Conservation (phyloP, 2,888 invertebrate species). For the Drosophila peninsularis region DNA sequence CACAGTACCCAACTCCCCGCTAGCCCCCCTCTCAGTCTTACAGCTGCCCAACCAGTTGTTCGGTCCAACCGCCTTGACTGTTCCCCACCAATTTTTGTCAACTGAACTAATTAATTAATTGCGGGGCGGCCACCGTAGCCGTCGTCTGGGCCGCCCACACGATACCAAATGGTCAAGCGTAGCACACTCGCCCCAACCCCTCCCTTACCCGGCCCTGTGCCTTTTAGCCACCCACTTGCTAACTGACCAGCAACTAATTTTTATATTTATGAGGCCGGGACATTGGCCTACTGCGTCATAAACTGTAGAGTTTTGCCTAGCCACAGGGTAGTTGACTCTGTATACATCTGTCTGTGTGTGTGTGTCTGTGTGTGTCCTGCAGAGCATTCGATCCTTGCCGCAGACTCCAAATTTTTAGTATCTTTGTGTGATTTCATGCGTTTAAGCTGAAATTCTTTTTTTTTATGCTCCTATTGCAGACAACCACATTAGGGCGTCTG, state of each 20-base stretch:
- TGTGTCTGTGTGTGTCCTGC: not conserved
- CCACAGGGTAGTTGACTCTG: slow-evolving; percentile 48
- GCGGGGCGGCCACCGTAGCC: slow-evolving; percentile 70
- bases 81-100: slow-evolving; percentile 82
- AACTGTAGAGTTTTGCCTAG: slow-evolving; percentile 68
- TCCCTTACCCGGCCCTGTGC: not conserved
- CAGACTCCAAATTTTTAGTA: slow-evolving; percentile 73
- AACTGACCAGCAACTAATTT: slow-evolving; percentile 83
- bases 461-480: slow-evolving; percentile 61
- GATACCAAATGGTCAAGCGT: slow-evolving; percentile 30
- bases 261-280: slow-evolving; percentile 80
- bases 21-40: not conserved
- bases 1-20: slow-evolving; percentile 32
- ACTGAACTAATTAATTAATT: slow-evolving; percentile 83
- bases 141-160: slow-evolving; percentile 29
- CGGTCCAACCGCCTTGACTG: slow-evolving; percentile 21
- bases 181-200: not conserved
- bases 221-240: slow-evolving; percentile 64
- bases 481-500: slow-evolving; percentile 37
- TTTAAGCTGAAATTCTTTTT: slow-evolving; percentile 70
- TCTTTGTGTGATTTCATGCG: slow-evolving; percentile 80
- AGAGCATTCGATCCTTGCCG: slow-evolving; percentile 52
- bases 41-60: slow-evolving; percentile 13
- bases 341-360: not conserved
- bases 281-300: slow-evolving; percentile 78